Percentiles rank a stretch among this genome's conserved stretches.
Evolutionary conservation across 2,797 vertebrate species (phyloP).

Genomic region (Centropyge bicolor): DNA sequence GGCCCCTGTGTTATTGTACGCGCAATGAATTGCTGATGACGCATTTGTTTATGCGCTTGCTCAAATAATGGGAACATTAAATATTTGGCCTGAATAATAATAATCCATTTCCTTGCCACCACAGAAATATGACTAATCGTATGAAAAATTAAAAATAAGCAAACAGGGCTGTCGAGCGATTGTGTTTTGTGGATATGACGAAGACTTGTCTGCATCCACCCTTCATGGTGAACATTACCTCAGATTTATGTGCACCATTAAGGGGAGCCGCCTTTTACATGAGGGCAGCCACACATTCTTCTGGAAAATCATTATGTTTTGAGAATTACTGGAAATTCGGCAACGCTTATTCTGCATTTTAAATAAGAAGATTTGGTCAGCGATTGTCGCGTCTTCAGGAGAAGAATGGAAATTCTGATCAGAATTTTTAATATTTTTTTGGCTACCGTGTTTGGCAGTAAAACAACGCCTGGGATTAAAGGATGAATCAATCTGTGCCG

Average conservation of each 20-base stretch:
- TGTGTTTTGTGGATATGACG: constrained; percentile 73
- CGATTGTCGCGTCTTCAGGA: constrained; percentile 21
- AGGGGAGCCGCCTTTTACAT: constrained; percentile 53
- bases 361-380: constrained; percentile 2
- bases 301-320: constrained; percentile 40
- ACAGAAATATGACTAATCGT: constrained; percentile 78
- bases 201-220: constrained; percentile 69
- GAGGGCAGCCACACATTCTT: constrained; percentile 40
- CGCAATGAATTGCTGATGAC: constrained; percentile 82
- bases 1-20: constrained; percentile 84
- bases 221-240: constrained; percentile 72
- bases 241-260: constrained; percentile 66
- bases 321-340: constrained; percentile 42
- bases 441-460: constrained; percentile 27
- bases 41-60: constrained; percentile 84
- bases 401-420: constrained; percentile 69
- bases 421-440: constrained; percentile 44
- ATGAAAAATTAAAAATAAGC: constrained; percentile 76
- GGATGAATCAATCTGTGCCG: constrained; percentile 49
- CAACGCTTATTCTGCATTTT: constrained; percentile 8
- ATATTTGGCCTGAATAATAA: constrained; percentile 88
- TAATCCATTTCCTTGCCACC: constrained; percentile 82
- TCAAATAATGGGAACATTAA: constrained; percentile 89
- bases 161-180: constrained; percentile 73
- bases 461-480: constrained; percentile 41